Base-by-base conservation (phyloP, 2,797 vertebrate genomes). In the Halcyon leucocephala region DNA sequence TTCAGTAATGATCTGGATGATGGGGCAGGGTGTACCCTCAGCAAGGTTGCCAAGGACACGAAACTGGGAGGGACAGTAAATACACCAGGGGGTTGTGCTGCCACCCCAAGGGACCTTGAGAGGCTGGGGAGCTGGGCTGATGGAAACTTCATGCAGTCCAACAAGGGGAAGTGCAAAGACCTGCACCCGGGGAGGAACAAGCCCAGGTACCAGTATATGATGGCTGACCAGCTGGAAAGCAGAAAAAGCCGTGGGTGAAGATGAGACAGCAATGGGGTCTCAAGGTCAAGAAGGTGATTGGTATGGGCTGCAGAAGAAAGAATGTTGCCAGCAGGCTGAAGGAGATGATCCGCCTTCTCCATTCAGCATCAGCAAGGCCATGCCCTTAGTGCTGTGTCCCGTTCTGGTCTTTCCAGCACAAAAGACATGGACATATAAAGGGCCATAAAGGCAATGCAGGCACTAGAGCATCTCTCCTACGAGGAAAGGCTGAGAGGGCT, bases 51-150 rank as follows among this genome's bases (percentile, higher is more conserved):
- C 44, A 26, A 28, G 19, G 54, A 12, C 46, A 60, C 60, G 1
- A 3, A 28, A 46, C n/a, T 20, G 26, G 5, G 20, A 60, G n/a
- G 18, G 44, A 46, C 7, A 12, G 13, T 35, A 0, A 0, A 61
- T 17, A 51, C 29, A 65, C 20, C 29, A 73, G 12, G 10, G 15
- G 7, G 15, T 3, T 37, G 11, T 37, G 12, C 25, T 83, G 44
- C 54, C 57, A 62, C 26, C 33, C 85, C 86, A 24, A 70, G 18
- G 14, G 16, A 80, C 35, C n/a, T n/a, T 3, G 1, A 62, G 4
- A 52, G 13, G 26, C 26, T 31, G 37, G 37, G 16, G 6, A 42
- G 9, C 1, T 35, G 39, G 31, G 12, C 42, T 72, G 33, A 37
- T 28, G 42, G 46, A 44, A 80, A 72, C 14, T 9, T 33, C 61